These are phyloP conservation scores for Trematomus bernacchii DNA, from an alignment of 2,797 vertebrate genomes.

Conservation along the genomic window DNA sequence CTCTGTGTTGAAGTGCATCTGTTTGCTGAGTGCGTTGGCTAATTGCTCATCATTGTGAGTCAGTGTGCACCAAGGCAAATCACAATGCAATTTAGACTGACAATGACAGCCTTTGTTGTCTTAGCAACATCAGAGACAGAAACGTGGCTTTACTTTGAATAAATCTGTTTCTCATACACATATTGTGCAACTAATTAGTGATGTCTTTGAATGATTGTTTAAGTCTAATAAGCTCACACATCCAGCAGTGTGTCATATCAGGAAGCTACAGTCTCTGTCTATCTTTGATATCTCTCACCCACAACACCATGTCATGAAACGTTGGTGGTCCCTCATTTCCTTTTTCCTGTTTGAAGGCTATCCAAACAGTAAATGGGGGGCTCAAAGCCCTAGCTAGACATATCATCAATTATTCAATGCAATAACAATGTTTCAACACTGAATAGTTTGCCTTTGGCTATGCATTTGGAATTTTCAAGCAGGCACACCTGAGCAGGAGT, in stretches of 20 bases:
- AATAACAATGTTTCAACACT: constrained; percentile 54
- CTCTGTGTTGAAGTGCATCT: constrained; percentile 79
- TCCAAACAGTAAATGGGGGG: constrained; percentile 69
- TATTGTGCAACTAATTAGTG: constrained; percentile 6
- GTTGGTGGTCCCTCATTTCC: constrained; percentile 83
- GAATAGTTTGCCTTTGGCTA: constrained; percentile 29
- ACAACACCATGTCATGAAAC: constrained; percentile 41
- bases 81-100: constrained; percentile 43
- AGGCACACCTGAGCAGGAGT: constrained; percentile 27
- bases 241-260: constrained; percentile 21
- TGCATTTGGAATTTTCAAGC: constrained; percentile 15
- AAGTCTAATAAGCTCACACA: constrained; percentile 21
- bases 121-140: not conserved
- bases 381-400: constrained; percentile 78
- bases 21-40: constrained; percentile 86
- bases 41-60: constrained; percentile 88
- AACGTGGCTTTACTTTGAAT: not conserved
- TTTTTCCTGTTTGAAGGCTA: constrained; percentile 72
- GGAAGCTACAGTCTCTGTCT: constrained; percentile 21
- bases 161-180: constrained; percentile 26
- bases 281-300: constrained; percentile 53
- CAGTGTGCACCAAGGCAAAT: constrained; percentile 85
- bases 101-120: not conserved
- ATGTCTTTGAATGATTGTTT: not conserved
- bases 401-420: constrained; percentile 60